phyloP scores from a whole-genome alignment of 2,113 vertebrate genomes.

The Onychostruthus taczanowskii region DNA sequence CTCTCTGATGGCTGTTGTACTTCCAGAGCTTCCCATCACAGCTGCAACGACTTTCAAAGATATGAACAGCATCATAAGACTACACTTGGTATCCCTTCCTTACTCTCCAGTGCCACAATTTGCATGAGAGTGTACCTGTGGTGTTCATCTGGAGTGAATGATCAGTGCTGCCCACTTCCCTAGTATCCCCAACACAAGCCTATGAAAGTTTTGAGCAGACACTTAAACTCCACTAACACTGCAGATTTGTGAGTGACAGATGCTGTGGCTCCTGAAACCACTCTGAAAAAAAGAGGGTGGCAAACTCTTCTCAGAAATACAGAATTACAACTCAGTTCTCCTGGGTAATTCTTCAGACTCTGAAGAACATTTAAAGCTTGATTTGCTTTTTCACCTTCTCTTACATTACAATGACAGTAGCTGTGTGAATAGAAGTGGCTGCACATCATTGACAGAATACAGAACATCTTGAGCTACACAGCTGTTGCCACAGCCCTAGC shows the following conservation, averaged over 20 bases:
- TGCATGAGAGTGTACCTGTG: neutral
- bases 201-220: neutral
- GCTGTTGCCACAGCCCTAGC: neutral
- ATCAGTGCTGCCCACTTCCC: neutral
- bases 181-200: neutral
- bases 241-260: neutral
- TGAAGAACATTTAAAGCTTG: neutral
- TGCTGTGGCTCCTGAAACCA: neutral
- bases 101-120: neutral
- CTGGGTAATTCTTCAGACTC: neutral
- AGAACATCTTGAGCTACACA: neutral
- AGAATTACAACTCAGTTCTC: neutral
- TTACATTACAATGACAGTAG: neutral
- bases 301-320: neutral
- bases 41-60: neutral
- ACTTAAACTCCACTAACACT: neutral
- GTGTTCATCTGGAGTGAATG: neutral
- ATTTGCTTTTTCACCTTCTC: neutral
- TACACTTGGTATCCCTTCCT: neutral
- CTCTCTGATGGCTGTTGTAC: neutral
- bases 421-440: neutral
- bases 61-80: neutral
- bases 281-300: neutral
- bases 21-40: neutral
- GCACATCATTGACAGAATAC: neutral